Conservation (phyloP, 2,888 invertebrate genomes). For the Agrochola lychnidis region DNA sequence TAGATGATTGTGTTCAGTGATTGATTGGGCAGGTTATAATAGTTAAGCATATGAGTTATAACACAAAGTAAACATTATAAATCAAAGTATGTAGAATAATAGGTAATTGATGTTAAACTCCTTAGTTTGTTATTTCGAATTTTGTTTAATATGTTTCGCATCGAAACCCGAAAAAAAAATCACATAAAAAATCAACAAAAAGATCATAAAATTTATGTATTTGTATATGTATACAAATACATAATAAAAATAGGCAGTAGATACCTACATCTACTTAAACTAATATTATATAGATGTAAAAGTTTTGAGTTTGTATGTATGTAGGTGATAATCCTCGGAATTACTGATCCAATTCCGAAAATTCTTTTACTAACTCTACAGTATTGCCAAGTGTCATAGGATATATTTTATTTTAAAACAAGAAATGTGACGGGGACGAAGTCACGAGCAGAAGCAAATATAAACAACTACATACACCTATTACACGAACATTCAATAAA, state of each 20-base stretch:
- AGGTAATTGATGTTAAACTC: background rate
- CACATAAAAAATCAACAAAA: too few relatives aligned
- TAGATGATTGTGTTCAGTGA: background rate
- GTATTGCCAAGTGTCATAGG: background rate
- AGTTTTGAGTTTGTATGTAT: background rate
- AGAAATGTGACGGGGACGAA: background rate
- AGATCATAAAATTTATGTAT: too few relatives aligned
- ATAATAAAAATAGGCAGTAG: too few relatives aligned
- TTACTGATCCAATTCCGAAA: too few relatives aligned
- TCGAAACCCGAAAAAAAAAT: background rate
- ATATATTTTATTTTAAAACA: background rate
- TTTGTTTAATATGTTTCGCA: background rate
- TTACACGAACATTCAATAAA: constrained; percentile 9
- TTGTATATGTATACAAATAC: too few relatives aligned
- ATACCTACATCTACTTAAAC: background rate
- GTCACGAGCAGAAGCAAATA: background rate
- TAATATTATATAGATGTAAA: background rate
- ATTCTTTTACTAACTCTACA: too few relatives aligned
- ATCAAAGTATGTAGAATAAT: constrained; percentile 1
- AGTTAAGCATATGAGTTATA: background rate
- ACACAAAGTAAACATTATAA: background rate
- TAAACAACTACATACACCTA: background rate
- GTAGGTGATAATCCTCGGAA: background rate
- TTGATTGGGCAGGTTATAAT: constrained; percentile 3
- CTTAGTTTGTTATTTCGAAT: background rate